A percentile compares a stretch with the other conserved stretches of the same genome.
Evolutionary conservation across 92 coral and sea anemone species (phyloP).

Genomic region (Hydrozoanthus gracilis): DNA sequence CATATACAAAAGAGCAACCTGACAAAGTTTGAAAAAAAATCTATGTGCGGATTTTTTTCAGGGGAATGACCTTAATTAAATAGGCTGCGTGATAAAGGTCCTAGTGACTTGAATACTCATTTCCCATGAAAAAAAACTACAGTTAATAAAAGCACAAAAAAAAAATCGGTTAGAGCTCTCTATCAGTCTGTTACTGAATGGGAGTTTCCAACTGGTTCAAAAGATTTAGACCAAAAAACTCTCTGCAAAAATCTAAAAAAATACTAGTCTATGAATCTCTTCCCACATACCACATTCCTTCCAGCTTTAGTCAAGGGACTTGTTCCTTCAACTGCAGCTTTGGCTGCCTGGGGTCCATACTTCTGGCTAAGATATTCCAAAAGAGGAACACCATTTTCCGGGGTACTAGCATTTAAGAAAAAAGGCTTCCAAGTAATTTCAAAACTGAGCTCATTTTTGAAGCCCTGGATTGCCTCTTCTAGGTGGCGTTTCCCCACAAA

Average conservation of each 20-base stretch:
- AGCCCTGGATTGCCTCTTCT: constrained; percentile 87
- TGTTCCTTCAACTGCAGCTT: constrained; percentile 64
- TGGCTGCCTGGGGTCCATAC: constrained; percentile 87
- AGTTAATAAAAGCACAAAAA: too few species aligned
- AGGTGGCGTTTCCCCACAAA: constrained; percentile 96
- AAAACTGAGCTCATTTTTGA: constrained; percentile 78
- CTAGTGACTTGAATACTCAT: too few species aligned
- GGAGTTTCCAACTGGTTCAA: too few species aligned
- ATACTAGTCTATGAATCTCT: background rate
- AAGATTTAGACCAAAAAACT: too few species aligned
- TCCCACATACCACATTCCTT: constrained; percentile 66
- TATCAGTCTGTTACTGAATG: too few species aligned
- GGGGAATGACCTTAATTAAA: too few species aligned
- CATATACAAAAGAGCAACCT: too few species aligned
- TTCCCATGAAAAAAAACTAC: too few species aligned
- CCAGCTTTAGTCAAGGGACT: constrained; percentile 79
- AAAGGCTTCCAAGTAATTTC: constrained; percentile 93
- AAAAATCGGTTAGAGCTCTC: too few species aligned
- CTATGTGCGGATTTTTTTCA: too few species aligned
- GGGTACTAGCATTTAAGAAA: constrained; percentile 81
- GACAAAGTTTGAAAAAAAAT: too few species aligned
- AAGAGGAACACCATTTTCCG: constrained; percentile 79
- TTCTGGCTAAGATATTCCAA: constrained; percentile 74
- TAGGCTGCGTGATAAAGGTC: too few species aligned
- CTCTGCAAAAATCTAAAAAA: background rate